These are phyloP conservation scores for Leptobrachium leishanense DNA, from an alignment of 2,113 vertebrate species.

Conservation along the genomic window DNA sequence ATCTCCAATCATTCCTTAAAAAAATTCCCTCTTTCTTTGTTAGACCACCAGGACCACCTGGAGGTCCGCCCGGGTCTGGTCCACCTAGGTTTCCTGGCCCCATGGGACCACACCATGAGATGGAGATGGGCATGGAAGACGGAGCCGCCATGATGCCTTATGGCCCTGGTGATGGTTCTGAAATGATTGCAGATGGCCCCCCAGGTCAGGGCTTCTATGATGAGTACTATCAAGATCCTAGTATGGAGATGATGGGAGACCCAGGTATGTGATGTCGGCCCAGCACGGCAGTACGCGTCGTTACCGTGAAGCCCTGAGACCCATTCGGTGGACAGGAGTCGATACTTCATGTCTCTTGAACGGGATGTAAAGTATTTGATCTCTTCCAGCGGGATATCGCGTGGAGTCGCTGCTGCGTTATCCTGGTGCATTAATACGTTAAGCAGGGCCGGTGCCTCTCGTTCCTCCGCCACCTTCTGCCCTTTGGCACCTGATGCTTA, in stretches of 20 bases:
- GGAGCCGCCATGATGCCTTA: conserved; percentile 82
- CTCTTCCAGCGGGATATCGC: too few relatives aligned
- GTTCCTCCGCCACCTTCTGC: too few relatives aligned
- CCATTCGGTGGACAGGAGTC: too few relatives aligned
- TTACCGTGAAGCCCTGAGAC: too few relatives aligned
- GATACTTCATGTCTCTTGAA: too few relatives aligned
- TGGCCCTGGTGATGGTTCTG: conserved; percentile 71
- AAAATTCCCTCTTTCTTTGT: neutral
- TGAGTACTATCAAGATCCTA: conserved; percentile 83
- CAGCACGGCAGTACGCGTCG: too few relatives aligned
- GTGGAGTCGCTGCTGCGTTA: too few relatives aligned
- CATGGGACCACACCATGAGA: conserved; percentile 64
- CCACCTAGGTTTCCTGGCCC: conserved; percentile 76
- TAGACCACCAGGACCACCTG: conserved; percentile 58
- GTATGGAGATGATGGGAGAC: conserved; percentile 63
- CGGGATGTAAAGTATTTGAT: too few relatives aligned
- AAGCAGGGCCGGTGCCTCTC: too few relatives aligned
- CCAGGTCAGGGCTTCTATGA: conserved; percentile 81
- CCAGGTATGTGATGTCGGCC: conserved; percentile 54
- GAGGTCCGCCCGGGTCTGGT: conserved; percentile 60
- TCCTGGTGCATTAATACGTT: too few relatives aligned
- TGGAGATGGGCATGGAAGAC: conserved; percentile 65
- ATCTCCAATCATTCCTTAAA: neutral
- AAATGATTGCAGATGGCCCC: conserved; percentile 73
- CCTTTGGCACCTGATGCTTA: too few relatives aligned